Percentiles rank a stretch among this genome's conserved stretches.
phyloP scores from a whole-genome alignment of 2,888 invertebrate genomes.

The Cheilosia soror region DNA sequence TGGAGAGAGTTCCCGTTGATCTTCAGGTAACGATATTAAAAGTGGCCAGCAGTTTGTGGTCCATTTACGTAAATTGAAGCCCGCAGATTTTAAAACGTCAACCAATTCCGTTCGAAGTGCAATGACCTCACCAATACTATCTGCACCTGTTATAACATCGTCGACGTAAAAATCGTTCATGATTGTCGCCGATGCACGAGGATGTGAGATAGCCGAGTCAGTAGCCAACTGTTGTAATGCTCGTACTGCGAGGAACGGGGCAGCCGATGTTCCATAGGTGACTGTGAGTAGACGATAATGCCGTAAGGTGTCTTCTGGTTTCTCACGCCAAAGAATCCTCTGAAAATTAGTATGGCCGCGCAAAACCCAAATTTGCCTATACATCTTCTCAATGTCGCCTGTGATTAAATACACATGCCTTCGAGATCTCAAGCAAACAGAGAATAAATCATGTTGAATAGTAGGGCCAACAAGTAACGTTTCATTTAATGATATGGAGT shows the following conservation, averaged over 20 bases:
- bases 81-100: conserved; percentile 5
- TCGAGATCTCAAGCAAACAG: conserved; percentile 42
- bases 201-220: conserved; percentile 54
- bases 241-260: conserved; percentile 55
- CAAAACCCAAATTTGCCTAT: conserved; percentile 56
- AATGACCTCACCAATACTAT: conserved; percentile 34
- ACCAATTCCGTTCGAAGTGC: conserved; percentile 15
- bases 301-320: not conserved
- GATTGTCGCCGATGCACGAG: conserved; percentile 51
- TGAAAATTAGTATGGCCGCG: conserved; percentile 46
- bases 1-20: conserved; percentile 38
- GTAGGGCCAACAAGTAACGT: conserved; percentile 46
- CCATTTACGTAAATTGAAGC: conserved; percentile 7
- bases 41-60: conserved; percentile 41
- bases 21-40: conserved; percentile 13
- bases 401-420: conserved; percentile 41
- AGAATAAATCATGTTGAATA: conserved; percentile 50
- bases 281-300: conserved; percentile 19
- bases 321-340: conserved; percentile 55
- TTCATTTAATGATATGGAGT: conserved; percentile 45
- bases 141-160: conserved; percentile 70
- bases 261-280: conserved; percentile 12
- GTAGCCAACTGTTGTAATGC: conserved; percentile 63
- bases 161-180: conserved; percentile 76
- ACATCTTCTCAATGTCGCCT: conserved; percentile 70